These are phyloP conservation scores for Himalopsyche anomala DNA, from an alignment of 2,888 invertebrate genomes.

Conservation along the genomic window DNA sequence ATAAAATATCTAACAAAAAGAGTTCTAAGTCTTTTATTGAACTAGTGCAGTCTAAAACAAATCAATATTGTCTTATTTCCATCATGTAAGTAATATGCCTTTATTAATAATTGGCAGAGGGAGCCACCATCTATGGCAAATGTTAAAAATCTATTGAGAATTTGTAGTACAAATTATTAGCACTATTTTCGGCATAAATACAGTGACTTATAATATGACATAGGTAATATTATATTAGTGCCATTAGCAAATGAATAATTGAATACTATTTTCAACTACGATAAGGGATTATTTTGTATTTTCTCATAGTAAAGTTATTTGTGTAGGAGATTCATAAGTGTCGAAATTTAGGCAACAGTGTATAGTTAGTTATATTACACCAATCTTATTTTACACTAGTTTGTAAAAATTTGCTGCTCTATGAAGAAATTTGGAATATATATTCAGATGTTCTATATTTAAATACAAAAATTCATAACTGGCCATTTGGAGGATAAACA, in stretches of 20 bases:
- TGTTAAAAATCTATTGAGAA: not conserved
- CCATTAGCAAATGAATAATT: not conserved
- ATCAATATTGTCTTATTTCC: not conserved
- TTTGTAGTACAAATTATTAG: not conserved
- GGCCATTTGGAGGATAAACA: slow-evolving; percentile 31
- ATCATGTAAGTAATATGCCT: slow-evolving; percentile 3
- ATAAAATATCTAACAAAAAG: too few species aligned
- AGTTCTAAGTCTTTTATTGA: not conserved
- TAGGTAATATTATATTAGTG: not conserved
- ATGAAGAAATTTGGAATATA: slow-evolving; percentile 35
- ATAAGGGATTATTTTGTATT: too few species aligned
- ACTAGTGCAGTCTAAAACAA: slow-evolving; percentile 9
- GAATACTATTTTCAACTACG: not conserved
- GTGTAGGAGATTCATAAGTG: not conserved
- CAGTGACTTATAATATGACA: not conserved
- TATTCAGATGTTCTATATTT: slow-evolving; percentile 20
- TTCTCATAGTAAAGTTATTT: not conserved
- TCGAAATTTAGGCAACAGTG: slow-evolving; percentile 22
- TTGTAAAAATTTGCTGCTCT: slow-evolving; percentile 19
- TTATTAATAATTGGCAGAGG: slow-evolving; percentile 6
- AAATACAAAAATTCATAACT: slow-evolving; percentile 36
- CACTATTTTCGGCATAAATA: not conserved
- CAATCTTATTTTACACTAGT: not conserved
- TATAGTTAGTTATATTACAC: slow-evolving; percentile 15
- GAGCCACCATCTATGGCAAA: not conserved